Percentiles rank a stretch among this genome's conserved stretches.
These are phyloP conservation scores for Melieria crassipennis DNA, from an alignment of 2,888 invertebrate species.

Conservation along the genomic window DNA sequence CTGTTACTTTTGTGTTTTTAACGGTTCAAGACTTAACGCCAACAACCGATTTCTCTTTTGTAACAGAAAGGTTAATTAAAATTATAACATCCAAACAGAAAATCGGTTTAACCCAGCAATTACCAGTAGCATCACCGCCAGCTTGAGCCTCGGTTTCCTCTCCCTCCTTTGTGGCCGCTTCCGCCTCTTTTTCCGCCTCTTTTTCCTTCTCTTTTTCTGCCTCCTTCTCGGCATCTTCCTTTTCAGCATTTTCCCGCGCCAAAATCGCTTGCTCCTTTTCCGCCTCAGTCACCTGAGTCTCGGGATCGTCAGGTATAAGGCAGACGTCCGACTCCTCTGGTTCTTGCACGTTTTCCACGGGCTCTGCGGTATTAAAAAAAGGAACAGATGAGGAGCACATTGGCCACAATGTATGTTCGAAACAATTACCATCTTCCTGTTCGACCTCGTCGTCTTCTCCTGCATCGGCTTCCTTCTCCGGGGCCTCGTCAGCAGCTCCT, in stretches of 20 bases:
- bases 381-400: not conserved
- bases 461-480: slow-evolving; percentile 32
- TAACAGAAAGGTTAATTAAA: not conserved
- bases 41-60: too few relatives aligned
- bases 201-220: slow-evolving; percentile 39
- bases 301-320: slow-evolving; percentile 75
- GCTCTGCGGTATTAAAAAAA: slow-evolving; percentile 51
- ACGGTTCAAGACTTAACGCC: too few relatives aligned
- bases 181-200: slow-evolving; percentile 41
- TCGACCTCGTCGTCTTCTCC: slow-evolving; percentile 43
- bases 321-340: slow-evolving; percentile 75
- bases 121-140: slow-evolving; percentile 40
- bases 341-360: slow-evolving; percentile 67
- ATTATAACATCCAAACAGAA: not conserved
- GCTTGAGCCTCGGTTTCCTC: slow-evolving; percentile 27
- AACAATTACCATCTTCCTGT: slow-evolving; percentile 52
- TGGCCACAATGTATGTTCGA: not conserved
- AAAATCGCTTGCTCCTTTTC: slow-evolving; percentile 72
- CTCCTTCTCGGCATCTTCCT: slow-evolving; percentile 52
- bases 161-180: slow-evolving; percentile 44
- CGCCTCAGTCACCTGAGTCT: slow-evolving; percentile 73
- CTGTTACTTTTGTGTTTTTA: too few relatives aligned
- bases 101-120: slow-evolving; percentile 5
- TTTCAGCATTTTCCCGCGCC: slow-evolving; percentile 63
- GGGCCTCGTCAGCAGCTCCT: slow-evolving; percentile 25